A percentile compares a stretch with the other conserved stretches of the same genome.
Evolutionary conservation across 1,140 invertebrate species (phyloP).

Genomic region (Scylla paramamosain): DNA sequence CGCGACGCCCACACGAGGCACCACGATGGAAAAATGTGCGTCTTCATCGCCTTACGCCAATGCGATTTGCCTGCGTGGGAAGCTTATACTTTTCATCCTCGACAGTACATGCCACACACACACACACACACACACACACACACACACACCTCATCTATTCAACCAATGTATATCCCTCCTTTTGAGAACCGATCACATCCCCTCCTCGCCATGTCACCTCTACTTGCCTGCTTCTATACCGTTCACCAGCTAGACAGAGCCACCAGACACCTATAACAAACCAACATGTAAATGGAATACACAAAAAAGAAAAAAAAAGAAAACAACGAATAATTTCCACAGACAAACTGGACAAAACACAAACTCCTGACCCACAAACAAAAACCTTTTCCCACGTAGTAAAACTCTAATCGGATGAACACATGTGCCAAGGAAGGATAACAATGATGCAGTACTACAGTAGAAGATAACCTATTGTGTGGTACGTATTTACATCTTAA

Average conservation of each 20-base stretch:
- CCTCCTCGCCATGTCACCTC: no score
- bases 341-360: no score
- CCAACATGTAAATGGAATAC: no score
- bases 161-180: not conserved
- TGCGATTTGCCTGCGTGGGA: no score
- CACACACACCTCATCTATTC: not conserved
- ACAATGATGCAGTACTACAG: not conserved
- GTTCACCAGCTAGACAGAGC: no score
- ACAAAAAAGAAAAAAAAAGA: no score
- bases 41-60: not conserved
- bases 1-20: not conserved
- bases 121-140: conserved; percentile 36
- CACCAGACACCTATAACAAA: no score
- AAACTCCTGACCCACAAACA: no score
- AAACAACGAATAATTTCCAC: no score
- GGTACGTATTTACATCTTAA: conserved; percentile 51
- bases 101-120: not conserved
- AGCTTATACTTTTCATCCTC: not conserved
- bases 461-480: not conserved
- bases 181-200: not conserved
- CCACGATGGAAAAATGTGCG: not conserved
- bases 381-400: not conserved
- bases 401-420: not conserved
- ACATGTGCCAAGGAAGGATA: not conserved
- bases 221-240: no score